Evolutionary conservation across 2,888 invertebrate species (phyloP).

Genomic region (Heliconius erato): DNA sequence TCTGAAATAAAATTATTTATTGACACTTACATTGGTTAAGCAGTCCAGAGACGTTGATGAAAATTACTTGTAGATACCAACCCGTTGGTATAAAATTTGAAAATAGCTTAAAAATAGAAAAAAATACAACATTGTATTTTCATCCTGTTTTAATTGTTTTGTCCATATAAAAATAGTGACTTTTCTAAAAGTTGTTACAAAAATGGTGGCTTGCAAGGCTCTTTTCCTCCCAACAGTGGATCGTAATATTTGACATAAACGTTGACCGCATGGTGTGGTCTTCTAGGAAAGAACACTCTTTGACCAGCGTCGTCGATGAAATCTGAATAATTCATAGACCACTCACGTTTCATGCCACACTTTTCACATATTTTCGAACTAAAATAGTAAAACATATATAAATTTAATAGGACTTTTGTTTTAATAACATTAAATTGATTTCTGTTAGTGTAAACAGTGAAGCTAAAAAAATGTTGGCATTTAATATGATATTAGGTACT

Average conservation of each 20-base stretch:
- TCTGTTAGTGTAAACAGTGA: background rate
- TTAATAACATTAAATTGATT: background rate
- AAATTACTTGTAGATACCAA: no score
- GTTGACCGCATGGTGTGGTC: conserved; percentile 77
- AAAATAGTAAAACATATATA: conserved; percentile 42
- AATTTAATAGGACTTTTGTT: background rate
- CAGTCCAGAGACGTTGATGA: no score
- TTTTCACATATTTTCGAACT: conserved; percentile 82
- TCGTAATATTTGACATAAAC: conserved; percentile 73
- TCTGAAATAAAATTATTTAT: no score
- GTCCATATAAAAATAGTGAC: background rate
- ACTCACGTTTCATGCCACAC: conserved; percentile 78
- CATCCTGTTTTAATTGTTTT: background rate
- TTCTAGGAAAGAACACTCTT: conserved; percentile 81
- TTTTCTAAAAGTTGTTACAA: conserved; percentile 24
- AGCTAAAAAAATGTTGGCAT: no score
- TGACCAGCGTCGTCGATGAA: conserved; percentile 79
- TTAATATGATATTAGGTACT: no score
- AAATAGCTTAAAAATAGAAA: background rate
- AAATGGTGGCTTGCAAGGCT: conserved; percentile 59
- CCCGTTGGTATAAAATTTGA: background rate
- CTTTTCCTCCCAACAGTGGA: conserved; percentile 48
- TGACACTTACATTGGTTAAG: no score
- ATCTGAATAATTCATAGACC: conserved; percentile 82
- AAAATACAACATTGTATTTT: background rate